Conservation (phyloP, 2,113 vertebrate species). For the Columba janthina region DNA sequence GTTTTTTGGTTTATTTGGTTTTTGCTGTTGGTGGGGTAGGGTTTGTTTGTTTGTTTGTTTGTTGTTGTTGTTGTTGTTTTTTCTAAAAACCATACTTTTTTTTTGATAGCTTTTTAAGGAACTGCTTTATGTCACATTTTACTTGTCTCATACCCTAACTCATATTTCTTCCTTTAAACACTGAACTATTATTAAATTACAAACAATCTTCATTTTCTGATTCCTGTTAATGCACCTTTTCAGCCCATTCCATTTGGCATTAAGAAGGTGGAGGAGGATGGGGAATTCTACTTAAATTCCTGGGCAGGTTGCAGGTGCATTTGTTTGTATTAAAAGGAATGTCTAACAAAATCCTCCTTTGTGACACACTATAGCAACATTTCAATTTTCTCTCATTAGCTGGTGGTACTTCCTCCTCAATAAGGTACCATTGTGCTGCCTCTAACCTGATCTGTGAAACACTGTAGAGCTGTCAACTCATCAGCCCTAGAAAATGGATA, state of each 20-base stretch:
- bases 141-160: neutral
- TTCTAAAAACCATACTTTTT: neutral
- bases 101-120: neutral
- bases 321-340: conserved; percentile 55
- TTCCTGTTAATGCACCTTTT: neutral
- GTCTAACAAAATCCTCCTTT: conserved; percentile 60
- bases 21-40: no score
- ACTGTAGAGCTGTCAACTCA: conserved; percentile 62
- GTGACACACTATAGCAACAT: conserved; percentile 60
- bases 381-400: conserved; percentile 63
- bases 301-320: conserved; percentile 52
- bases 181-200: neutral
- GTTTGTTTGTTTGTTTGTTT: no score
- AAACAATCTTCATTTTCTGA: neutral
- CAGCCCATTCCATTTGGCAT: neutral
- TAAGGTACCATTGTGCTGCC: conserved; percentile 59
- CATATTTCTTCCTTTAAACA: neutral
- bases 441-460: conserved; percentile 59
- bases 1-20: no score
- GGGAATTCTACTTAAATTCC: neutral
- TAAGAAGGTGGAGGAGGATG: neutral
- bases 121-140: neutral
- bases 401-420: conserved; percentile 56
- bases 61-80: neutral
- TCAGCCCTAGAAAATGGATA: conserved; percentile 60